Base-by-base conservation (phyloP, 92 coral and sea anemone genomes). In the Muricea muricata region DNA sequence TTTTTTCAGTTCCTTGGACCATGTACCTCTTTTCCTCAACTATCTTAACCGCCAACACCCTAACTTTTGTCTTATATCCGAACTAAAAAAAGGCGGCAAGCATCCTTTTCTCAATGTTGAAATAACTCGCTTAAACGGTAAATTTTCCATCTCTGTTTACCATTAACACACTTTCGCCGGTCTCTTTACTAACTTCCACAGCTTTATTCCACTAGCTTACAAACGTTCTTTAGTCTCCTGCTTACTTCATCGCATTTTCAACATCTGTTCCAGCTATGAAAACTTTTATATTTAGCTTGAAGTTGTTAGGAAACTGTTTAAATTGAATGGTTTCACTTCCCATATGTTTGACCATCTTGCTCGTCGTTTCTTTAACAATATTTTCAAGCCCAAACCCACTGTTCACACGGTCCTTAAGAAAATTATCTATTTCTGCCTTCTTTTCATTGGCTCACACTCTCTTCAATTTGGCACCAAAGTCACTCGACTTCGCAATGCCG, bases 181-280 rank as follows among this genome's bases (percentile, higher is more conserved):
- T n/a, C 57, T 72, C 9, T 72, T 72, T 34, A 72, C 78, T 3
- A 72, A 72, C 55, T 72, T 72, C 40, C 55, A 72, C 26, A 72
- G 78, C 17, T 45, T 72, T 32, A 72, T 72, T 35, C 78, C 56
- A 9, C 11, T 72, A 5, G 28, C 30, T 6, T 72, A 72, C n/a
- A 72, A 72, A 42, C 29, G 32, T n/a, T 35, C 47, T 41, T 40
- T 72, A 72, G 23, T 39, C 33, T 35, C 29, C 2, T 23, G 55
- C 45, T 21, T 68, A 68, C 46, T 33, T 9, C 23, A 31, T 25
- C 42, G 47, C 2, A 28, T 28, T 29, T 68, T 68, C 32, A 68
- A 68, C 26, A 8, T 68, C 12, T 68, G 45, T 31, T 35, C 42
- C 0, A 31, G 1, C 75, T 68, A 68, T 40, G 10, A 29, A 14